Base-by-base conservation (phyloP, 2,888 invertebrate genomes). In the Limenitis camilla region DNA sequence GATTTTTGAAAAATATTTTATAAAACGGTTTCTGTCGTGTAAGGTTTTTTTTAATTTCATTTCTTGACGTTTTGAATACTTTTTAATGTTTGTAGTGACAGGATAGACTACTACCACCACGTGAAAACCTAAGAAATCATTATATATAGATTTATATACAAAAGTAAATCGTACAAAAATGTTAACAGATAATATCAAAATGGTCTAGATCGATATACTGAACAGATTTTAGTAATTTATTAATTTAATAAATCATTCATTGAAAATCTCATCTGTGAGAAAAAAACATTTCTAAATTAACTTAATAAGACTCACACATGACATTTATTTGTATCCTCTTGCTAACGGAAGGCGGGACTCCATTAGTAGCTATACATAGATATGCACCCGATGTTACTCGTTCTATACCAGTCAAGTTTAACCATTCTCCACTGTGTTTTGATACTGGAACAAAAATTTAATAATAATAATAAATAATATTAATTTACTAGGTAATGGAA, bases 351-450 rank as follows among this genome's bases (percentile, higher is more conserved):
- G 87, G 87, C 0, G 87, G 86, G 0, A 92, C 89, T 5, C 92
- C 91, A 60, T 92, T 92, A 27, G 89, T 89, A 1, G 91, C 91
- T 62, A 91, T 91, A 73, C 91, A 91, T 30, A 91, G 83, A 69
- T 90, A 91, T 0, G 90, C 89, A 1, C 92, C 92, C 72, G 91
- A 91, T 63, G 90, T 88, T 31, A 86, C 85, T 46, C 92, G 84
- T 61, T 90, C 91, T 27, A 91, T 86, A 9, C 72, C 78, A 0
- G 84, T 88, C 59, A 91, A 76, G 65, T 89, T 90, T 66, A 91
- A 71, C 78, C 89, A 80, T 1, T 83, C 76, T 1, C 90, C 90
- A 53, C 84, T 88, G 71, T 89, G 85, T 69, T 84, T 89, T 9
- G 86, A 79, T 19, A 89, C 90, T 91, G 77, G 6, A 72, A 77